Conservation (phyloP, 53 echinoderm and acorn worm genomes). For the Antedon mediterranea region DNA sequence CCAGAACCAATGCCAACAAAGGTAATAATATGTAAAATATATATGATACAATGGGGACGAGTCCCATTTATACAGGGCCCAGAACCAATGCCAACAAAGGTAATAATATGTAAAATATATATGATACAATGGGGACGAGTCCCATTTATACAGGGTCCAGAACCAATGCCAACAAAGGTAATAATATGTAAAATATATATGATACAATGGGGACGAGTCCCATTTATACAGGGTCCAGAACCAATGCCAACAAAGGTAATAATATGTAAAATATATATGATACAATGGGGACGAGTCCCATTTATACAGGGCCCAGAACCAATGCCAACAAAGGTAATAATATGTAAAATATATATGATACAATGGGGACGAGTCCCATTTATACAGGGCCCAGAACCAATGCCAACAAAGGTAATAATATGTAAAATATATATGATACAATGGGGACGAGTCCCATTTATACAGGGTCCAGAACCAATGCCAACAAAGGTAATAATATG, state of each 20-base stretch:
- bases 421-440: too few species aligned
- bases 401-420: too few species aligned
- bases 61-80: conserved; percentile 78
- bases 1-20: conserved; percentile 34
- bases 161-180: conserved; percentile 29
- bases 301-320: conserved; percentile 55
- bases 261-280: too few species aligned
- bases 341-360: too few species aligned
- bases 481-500: too few species aligned
- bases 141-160: conserved; percentile 66
- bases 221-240: conserved; percentile 59
- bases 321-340: too few species aligned
- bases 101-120: too few species aligned
- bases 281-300: conserved; percentile 89
- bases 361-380: conserved; percentile 95
- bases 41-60: conserved; percentile 84
- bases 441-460: conserved; percentile 93
- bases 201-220: conserved; percentile 90
- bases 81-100: conserved; percentile 27
- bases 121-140: conserved; percentile 90
- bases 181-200: too few species aligned
- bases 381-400: conserved; percentile 41
- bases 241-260: too few species aligned
- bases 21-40: too few species aligned
- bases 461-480: conserved; percentile 39